Evolutionary conservation across 2,888 invertebrate species (phyloP).

Genomic region (Ichneumon xanthorius): DNA sequence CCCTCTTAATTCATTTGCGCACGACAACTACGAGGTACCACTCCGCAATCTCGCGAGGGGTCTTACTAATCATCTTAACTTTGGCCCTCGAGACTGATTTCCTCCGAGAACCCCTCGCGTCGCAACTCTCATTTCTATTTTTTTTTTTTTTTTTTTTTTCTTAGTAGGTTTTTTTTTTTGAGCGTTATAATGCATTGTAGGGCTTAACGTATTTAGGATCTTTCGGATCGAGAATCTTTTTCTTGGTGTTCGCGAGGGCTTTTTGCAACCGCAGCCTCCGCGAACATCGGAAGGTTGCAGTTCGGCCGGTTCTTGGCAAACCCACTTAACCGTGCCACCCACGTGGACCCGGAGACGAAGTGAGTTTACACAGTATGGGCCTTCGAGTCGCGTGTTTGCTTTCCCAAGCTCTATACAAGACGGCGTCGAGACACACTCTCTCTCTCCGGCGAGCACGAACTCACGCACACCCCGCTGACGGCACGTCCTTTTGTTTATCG

Average conservation of each 20-base stretch:
- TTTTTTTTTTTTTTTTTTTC: not conserved
- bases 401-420: conserved; percentile 33
- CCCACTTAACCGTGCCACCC: conserved; percentile 76
- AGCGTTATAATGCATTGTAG: too few species aligned
- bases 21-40: conserved; percentile 27
- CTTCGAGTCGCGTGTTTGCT: conserved; percentile 56
- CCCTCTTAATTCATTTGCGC: conserved; percentile 46
- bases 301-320: conserved; percentile 68
- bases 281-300: conserved; percentile 33
- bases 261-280: conserved; percentile 42
- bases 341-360: conserved; percentile 74
- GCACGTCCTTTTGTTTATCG: conserved; percentile 34
- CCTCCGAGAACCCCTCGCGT: not conserved
- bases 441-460: conserved; percentile 36
- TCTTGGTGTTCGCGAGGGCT: conserved; percentile 12
- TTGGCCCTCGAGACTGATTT: conserved; percentile 4
- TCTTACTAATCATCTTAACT: conserved; percentile 20
- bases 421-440: not conserved
- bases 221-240: not conserved
- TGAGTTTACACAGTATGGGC: conserved; percentile 65
- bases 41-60: conserved; percentile 23
- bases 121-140: not conserved
- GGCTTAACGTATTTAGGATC: too few species aligned
- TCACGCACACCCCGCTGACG: conserved; percentile 29
- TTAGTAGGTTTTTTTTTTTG: too few species aligned